A percentile compares a stretch with the other conserved stretches of the same genome.
Conservation (phyloP, 2,113 vertebrate genomes). For the Rhea pennata region DNA sequence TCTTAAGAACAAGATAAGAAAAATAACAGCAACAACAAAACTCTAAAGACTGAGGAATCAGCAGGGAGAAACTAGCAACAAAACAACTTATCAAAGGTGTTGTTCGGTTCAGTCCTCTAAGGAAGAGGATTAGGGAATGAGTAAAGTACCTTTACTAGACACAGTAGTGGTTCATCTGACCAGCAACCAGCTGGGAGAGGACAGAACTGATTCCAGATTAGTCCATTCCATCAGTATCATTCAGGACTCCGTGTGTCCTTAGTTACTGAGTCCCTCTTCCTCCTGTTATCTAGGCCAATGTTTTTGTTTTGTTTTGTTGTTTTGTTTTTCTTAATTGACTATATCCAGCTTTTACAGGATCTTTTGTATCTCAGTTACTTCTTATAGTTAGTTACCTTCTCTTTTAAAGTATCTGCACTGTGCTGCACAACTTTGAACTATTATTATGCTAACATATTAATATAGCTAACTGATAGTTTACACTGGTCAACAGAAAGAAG, state of each 20-base stretch:
- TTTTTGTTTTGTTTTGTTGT: neutral
- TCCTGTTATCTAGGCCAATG: neutral
- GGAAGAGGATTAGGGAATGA: neutral
- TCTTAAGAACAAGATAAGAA: neutral
- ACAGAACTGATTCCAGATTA: neutral
- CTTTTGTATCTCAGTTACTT: neutral
- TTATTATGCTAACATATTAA: neutral
- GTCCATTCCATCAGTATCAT: neutral
- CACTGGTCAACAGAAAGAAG: neutral
- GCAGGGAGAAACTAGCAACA: neutral
- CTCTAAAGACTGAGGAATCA: neutral
- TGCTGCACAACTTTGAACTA: neutral
- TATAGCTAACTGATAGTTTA: neutral
- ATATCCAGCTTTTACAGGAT: neutral
- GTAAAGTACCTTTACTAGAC: neutral
- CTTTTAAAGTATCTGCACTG: neutral
- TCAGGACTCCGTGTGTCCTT: neutral
- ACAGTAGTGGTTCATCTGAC: neutral
- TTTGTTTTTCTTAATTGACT: neutral
- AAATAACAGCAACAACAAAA: neutral
- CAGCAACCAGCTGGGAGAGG: neutral
- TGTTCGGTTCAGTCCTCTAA: neutral
- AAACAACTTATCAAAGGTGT: neutral
- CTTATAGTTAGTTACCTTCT: neutral
- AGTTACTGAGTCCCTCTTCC: neutral